phyloP scores from a whole-genome alignment of 2,797 vertebrate species.

The Tokudaia tokunoshimensis region DNA sequence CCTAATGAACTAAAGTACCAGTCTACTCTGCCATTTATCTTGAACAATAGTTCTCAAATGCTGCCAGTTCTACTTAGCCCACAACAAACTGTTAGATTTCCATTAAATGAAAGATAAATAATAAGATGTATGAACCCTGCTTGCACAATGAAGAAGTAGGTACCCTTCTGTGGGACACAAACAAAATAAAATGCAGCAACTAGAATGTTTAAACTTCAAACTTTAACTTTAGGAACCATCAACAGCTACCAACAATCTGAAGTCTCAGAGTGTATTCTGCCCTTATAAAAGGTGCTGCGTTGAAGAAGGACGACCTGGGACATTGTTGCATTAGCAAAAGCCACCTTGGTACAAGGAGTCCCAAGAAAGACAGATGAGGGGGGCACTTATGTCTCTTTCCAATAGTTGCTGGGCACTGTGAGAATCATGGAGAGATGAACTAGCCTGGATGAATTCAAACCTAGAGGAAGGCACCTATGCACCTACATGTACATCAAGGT shows the following conservation, averaged over 20 bases:
- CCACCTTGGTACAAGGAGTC: background rate
- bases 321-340: background rate
- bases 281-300: background rate
- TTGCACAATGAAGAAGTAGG: background rate
- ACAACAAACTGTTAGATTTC: slow-evolving; percentile 28
- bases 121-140: background rate
- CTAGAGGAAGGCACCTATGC: background rate
- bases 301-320: background rate
- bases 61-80: background rate
- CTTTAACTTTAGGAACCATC: background rate
- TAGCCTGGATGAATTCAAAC: background rate
- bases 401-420: background rate
- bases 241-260: background rate
- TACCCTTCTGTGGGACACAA: background rate
- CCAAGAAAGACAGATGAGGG: background rate
- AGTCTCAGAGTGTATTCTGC: background rate
- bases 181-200: background rate
- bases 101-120: background rate
- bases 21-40: background rate
- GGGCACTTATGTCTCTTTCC: background rate
- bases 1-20: background rate
- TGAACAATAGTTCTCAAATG: background rate
- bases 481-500: background rate
- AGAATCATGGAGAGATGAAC: background rate
- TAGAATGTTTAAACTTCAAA: background rate